Evolutionary conservation across 2,113 vertebrate species (phyloP), one percentile per base, ranked within the genome.

Genomic region (Cynopterus brachyotis): DNA sequence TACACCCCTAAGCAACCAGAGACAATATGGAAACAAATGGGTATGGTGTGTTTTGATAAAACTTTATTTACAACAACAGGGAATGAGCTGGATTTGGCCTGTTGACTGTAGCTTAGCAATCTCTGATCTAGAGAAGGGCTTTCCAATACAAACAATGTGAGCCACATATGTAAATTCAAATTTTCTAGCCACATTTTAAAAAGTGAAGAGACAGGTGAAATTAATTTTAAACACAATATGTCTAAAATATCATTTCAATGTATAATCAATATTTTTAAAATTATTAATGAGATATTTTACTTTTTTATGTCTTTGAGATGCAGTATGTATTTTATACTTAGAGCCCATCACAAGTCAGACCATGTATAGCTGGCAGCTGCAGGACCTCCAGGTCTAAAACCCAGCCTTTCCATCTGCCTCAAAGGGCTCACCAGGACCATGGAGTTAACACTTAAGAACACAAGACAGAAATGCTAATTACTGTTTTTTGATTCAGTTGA

Each of bases 41-140:
- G 3, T 30, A 24, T 96, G 66, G 10, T 19, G 3, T 86, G 45
- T 87, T 76, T 28, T 19, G n/a, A 85, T 60, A 94, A 82, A 90
- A 86, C 60, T 87, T 95, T 90, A 94, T 70, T 90, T 90, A 86
- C 16, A 82, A 90, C 76, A 89, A n/a, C 3, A 76, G 32, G 3
- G 0, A 1, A 17, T 67, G 66, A 42, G 6, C 15, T 59, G 7
- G 8, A 40, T 66, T 76, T 84, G 22, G 13, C 28, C 16, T n/a
- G 5, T 6, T 45, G 24, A 35, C 24, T 67, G 0, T 32, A 9
- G 50, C 89, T 55, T 88, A 37, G 47, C 9, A 30, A 16, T 11
- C 35, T 57, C 35, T n/a, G 32, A 7, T 17, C 42, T n/a, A 35
- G 53, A 57, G 17, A 85, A 57, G 10, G 40, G 40, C 53, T 78